Evolutionary conservation across 2,797 vertebrate species (phyloP).

Genomic region (Alouatta caraya): DNA sequence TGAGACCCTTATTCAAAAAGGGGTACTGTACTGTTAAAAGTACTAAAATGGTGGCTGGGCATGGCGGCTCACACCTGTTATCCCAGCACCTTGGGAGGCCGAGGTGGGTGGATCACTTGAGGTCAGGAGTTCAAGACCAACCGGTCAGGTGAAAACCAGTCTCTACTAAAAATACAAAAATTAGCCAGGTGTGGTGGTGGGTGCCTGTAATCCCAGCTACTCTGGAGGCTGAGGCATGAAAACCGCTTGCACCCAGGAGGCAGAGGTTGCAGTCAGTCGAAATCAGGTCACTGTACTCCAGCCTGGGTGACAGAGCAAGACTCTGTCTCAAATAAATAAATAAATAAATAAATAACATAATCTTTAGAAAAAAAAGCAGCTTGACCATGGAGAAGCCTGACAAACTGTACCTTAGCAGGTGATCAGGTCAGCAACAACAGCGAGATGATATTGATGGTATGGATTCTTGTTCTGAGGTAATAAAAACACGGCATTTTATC

Average conservation of each 20-base stretch:
- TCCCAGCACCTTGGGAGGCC: too few relatives aligned
- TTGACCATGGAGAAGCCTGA: not conserved
- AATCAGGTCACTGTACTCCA: not conserved
- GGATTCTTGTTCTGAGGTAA: not conserved
- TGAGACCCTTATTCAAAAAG: not conserved
- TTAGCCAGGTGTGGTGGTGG: not conserved
- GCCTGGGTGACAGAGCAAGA: not conserved
- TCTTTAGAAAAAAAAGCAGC: too few relatives aligned
- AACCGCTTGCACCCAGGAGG: not conserved
- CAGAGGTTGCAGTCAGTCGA: not conserved
- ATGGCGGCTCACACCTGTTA: too few relatives aligned
- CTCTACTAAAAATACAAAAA: not conserved
- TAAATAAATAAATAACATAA: too few relatives aligned
- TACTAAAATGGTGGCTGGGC: too few relatives aligned
- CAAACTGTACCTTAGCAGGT: not conserved
- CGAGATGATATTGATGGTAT: fast-evolving
- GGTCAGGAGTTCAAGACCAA: too few relatives aligned
- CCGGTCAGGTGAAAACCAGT: too few relatives aligned
- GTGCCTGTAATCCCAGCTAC: not conserved
- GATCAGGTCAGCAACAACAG: not conserved
- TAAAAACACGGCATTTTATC: not conserved
- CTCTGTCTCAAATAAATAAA: not conserved
- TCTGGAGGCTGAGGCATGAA: not conserved
- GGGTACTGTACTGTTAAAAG: not conserved
- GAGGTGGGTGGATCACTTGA: too few relatives aligned